A percentile compares a stretch with the other conserved stretches of the same genome.
Conservation (phyloP, 2,797 vertebrate species). For the Spheniscus humboldti region DNA sequence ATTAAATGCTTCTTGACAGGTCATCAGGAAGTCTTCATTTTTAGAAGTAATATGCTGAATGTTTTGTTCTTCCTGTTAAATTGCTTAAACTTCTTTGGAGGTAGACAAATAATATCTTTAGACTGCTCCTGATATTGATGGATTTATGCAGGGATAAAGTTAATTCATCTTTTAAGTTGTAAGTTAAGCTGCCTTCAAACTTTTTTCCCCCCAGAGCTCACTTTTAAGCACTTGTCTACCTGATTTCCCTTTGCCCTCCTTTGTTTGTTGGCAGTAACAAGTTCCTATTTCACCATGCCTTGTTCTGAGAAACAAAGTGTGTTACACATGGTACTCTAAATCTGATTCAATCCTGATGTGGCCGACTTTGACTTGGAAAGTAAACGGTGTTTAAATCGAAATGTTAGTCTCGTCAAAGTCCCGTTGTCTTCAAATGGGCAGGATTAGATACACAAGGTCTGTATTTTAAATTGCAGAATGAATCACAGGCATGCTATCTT, state of each 20-base stretch:
- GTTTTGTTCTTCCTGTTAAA: background rate
- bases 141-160: background rate
- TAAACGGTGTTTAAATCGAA: rapidly evolving
- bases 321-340: background rate
- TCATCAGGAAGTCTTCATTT: background rate
- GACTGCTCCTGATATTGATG: background rate
- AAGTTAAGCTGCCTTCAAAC: background rate
- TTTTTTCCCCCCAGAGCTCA: background rate
- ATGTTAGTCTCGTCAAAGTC: background rate
- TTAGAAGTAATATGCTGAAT: background rate
- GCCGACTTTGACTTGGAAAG: background rate
- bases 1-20: background rate
- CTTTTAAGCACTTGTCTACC: background rate
- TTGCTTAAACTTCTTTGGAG: background rate
- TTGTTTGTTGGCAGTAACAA: background rate
- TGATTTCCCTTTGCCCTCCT: background rate
- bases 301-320: background rate
- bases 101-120: background rate
- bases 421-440: background rate
- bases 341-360: background rate
- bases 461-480: background rate
- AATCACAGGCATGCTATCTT: background rate
- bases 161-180: background rate
- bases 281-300: background rate
- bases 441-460: background rate